These are phyloP conservation scores for Heliconius cydno DNA, from an alignment of 2,888 invertebrate species.

Conservation along the genomic window DNA sequence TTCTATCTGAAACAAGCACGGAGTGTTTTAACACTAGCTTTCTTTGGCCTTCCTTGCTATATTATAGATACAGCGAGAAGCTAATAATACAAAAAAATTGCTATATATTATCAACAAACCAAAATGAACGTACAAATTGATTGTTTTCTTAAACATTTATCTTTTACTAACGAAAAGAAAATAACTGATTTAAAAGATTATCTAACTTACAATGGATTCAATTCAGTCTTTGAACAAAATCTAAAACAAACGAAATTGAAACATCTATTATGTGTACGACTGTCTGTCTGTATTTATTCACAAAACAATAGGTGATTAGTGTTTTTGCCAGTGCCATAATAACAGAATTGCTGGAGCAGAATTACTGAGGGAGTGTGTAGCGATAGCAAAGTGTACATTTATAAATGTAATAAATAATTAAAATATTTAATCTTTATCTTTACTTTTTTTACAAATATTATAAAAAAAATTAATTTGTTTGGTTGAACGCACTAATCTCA, in stretches of 20 bases:
- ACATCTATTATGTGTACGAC: constrained; percentile 35
- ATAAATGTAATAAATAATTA: neutral
- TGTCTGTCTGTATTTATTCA: constrained; percentile 44
- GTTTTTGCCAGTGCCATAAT: constrained; percentile 66
- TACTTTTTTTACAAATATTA: too few relatives aligned
- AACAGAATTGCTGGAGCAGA: constrained; percentile 53
- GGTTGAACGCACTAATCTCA: neutral
- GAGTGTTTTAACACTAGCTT: too few relatives aligned
- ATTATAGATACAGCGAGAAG: too few relatives aligned
- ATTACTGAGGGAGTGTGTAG: constrained; percentile 55
- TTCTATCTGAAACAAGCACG: too few relatives aligned
- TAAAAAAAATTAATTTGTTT: neutral
- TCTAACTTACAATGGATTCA: neutral
- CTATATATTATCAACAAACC: too few relatives aligned
- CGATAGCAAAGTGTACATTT: constrained; percentile 44
- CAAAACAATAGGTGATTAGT: constrained; percentile 70
- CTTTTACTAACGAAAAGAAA: neutral
- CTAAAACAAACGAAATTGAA: constrained; percentile 10
- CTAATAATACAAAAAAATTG: too few relatives aligned
- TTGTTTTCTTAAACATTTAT: too few relatives aligned
- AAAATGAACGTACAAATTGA: too few relatives aligned
- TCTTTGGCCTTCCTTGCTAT: too few relatives aligned
- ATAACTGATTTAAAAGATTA: neutral
- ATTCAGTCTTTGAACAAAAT: constrained; percentile 2
- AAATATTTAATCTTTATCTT: neutral